A percentile compares a stretch with the other conserved stretches of the same genome.
These are phyloP conservation scores for Dromaius novaehollandiae DNA, from an alignment of 2,113 vertebrate species.

Conservation along the genomic window DNA sequence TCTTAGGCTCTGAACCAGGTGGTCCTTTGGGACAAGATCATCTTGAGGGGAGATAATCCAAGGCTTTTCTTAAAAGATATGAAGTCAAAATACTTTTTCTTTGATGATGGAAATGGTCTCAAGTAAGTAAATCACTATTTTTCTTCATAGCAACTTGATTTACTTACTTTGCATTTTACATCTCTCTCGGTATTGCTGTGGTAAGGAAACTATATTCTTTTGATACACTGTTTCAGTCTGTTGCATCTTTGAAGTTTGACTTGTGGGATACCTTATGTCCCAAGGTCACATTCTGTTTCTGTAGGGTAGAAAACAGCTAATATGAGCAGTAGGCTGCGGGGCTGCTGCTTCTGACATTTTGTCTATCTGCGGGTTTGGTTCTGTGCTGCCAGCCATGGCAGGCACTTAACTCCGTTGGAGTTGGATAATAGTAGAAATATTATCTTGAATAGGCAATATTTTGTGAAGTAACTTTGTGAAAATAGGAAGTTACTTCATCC, in stretches of 20 bases:
- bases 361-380: not conserved
- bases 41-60: slow-evolving; percentile 91
- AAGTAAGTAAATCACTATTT: slow-evolving; percentile 79
- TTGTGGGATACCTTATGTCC: not conserved
- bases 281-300: not conserved
- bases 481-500: not conserved
- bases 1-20: slow-evolving; percentile 94
- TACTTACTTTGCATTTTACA: not conserved
- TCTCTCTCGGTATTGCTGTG: not conserved
- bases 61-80: slow-evolving; percentile 90
- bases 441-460: not conserved
- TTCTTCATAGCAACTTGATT: not conserved
- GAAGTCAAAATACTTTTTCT: slow-evolving; percentile 98
- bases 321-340: not conserved
- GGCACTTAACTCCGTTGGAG: not conserved
- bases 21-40: slow-evolving; percentile 97
- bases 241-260: not conserved
- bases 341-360: not conserved
- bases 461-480: not conserved
- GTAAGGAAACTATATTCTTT: not conserved
- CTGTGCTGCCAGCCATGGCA: not conserved
- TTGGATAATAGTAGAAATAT: not conserved
- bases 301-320: not conserved
- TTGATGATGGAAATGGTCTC: slow-evolving; percentile 97
- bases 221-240: not conserved